These are phyloP conservation scores for Stylophora pistillata DNA, from an alignment of 64 coral and sea anemone genomes.

Conservation along the genomic window DNA sequence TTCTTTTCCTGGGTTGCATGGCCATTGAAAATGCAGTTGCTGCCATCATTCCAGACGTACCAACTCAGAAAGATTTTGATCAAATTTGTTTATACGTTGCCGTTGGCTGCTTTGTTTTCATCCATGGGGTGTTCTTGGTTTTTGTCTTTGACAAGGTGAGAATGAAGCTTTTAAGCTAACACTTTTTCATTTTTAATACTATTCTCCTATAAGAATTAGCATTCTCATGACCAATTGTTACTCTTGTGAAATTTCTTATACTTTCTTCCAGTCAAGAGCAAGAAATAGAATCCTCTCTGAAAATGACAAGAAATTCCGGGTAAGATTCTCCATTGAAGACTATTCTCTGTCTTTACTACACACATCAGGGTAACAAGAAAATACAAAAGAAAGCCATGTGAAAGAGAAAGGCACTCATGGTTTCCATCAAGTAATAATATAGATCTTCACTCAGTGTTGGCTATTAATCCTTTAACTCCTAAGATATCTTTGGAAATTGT, in stretches of 20 bases:
- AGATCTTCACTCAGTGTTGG: no score
- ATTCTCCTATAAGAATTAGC: no score
- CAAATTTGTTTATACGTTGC: slow-evolving; percentile 60
- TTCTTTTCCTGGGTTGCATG: slow-evolving; percentile 62
- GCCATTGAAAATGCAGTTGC: slow-evolving; percentile 78
- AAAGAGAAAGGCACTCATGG: no score
- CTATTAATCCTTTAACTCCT: no score
- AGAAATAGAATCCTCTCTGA: slow-evolving; percentile 1
- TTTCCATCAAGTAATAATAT: no score
- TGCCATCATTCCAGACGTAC: slow-evolving; percentile 6
- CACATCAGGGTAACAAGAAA: no score
- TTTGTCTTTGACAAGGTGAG: slow-evolving; percentile 61
- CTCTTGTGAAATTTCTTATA: no score
- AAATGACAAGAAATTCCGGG: slow-evolving; percentile 14
- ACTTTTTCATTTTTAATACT: no score
- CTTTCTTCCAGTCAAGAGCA: slow-evolving; percentile 13
- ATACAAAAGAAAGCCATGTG: no score
- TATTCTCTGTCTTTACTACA: no score
- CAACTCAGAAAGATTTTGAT: slow-evolving; percentile 59
- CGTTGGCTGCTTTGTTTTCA: slow-evolving; percentile 53
- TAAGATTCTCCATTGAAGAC: background rate
- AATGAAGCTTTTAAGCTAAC: background rate
- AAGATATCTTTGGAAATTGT: no score
- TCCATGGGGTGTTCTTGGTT: slow-evolving; percentile 40
- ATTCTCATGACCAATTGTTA: no score